These are phyloP conservation scores for Hylaea fasciaria DNA, from an alignment of 2,888 invertebrate species.

Conservation along the genomic window DNA sequence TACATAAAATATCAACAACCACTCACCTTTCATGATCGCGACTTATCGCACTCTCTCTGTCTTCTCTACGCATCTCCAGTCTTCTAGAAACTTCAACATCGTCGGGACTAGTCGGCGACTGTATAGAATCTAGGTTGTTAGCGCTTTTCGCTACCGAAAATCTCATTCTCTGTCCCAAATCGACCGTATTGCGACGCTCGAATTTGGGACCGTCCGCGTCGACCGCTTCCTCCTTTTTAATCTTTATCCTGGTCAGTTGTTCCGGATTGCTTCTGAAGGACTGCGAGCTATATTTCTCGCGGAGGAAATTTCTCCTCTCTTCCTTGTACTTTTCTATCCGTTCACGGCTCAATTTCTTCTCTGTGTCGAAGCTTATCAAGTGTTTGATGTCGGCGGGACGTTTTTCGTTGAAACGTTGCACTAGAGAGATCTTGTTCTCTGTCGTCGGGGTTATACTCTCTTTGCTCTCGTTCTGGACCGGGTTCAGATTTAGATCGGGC, in stretches of 20 bases:
- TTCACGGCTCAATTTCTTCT: constrained; percentile 89
- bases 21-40: constrained; percentile 59
- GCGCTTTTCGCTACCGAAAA: constrained; percentile 74
- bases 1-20: background rate
- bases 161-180: constrained; percentile 76
- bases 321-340: constrained; percentile 95
- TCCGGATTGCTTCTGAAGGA: constrained; percentile 89
- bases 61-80: constrained; percentile 21
- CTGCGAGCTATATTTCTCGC: constrained; percentile 94
- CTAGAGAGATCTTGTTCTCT: constrained; percentile 86
- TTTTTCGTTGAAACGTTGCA: constrained; percentile 79
- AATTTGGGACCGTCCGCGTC: constrained; percentile 66
- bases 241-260: constrained; percentile 73
- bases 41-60: constrained; percentile 36
- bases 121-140: constrained; percentile 71
- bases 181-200: constrained; percentile 79
- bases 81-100: constrained; percentile 30
- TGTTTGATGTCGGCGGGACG: constrained; percentile 64
- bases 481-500: constrained; percentile 76
- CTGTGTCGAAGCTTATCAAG: constrained; percentile 72
- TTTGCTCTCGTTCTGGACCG: constrained; percentile 59
- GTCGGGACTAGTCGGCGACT: constrained; percentile 55
- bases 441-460: constrained; percentile 84
- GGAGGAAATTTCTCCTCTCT: constrained; percentile 92
- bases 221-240: constrained; percentile 67